Conservation (phyloP, 1,140 invertebrate species). For the Aphaenogaster floridana region DNA sequence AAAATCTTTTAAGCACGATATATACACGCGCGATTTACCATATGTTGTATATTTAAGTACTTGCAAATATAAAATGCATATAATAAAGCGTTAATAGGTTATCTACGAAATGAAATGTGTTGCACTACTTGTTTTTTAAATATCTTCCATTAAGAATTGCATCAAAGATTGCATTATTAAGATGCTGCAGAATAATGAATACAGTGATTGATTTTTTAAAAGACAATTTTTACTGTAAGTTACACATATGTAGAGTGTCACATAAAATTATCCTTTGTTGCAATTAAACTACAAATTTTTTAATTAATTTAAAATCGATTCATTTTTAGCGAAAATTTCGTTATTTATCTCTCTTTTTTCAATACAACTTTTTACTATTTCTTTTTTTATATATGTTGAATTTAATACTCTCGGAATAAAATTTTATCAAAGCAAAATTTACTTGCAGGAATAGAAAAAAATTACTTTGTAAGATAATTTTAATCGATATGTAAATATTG, state of each 20-base stretch:
- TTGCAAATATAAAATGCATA: background rate
- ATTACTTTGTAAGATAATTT: background rate
- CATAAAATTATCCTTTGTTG: background rate
- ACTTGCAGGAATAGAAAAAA: background rate
- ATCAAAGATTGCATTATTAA: background rate
- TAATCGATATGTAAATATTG: background rate
- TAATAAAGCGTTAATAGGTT: background rate
- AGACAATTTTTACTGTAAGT: background rate
- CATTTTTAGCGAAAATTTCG: background rate
- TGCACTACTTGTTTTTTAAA: background rate
- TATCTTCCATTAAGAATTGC: background rate
- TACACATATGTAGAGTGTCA: background rate
- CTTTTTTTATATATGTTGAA: background rate
- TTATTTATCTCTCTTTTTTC: background rate
- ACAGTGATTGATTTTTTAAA: background rate
- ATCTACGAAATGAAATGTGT: background rate
- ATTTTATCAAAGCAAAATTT: constrained; percentile 3
- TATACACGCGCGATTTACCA: background rate
- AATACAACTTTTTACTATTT: background rate
- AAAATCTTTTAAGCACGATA: background rate
- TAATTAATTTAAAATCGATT: background rate
- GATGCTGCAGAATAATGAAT: background rate
- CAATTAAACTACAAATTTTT: constrained; percentile 1
- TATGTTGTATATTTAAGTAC: background rate
- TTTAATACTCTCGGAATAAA: background rate